A percentile compares a stretch with the other conserved stretches of the same genome.
phyloP scores from a whole-genome alignment of 2,888 invertebrate species.

The Apodemia zela region DNA sequence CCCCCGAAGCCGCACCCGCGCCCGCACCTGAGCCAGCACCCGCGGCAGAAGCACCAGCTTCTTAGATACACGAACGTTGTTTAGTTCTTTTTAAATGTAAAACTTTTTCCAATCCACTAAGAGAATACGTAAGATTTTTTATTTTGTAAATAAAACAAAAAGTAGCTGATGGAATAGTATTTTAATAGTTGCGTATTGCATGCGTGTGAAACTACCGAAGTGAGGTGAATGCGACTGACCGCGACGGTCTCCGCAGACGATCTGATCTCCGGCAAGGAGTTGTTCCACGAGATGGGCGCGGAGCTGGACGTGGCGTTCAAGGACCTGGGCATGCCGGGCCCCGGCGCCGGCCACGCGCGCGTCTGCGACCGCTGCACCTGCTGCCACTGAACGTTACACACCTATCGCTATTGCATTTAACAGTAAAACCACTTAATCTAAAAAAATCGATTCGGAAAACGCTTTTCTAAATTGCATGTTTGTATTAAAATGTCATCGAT shows the following conservation, averaged over 20 bases:
- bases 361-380: conserved; percentile 67
- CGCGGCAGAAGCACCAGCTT: conserved; percentile 18
- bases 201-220: conserved; percentile 44
- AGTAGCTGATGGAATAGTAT: conserved; percentile 75
- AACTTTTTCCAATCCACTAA: conserved; percentile 17
- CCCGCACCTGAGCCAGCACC: conserved; percentile 23
- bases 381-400: conserved; percentile 55
- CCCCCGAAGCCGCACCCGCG: conserved; percentile 31
- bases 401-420: conserved; percentile 59
- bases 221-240: conserved; percentile 41
- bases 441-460: conserved; percentile 36
- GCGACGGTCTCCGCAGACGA: conserved; percentile 84
- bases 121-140: conserved; percentile 41
- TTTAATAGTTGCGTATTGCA: conserved; percentile 43
- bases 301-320: conserved; percentile 95
- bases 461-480: conserved; percentile 41
- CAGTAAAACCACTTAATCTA: conserved; percentile 31
- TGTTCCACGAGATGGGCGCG: conserved; percentile 94
- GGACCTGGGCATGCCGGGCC: conserved; percentile 74
- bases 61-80: conserved; percentile 20
- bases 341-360: conserved; percentile 38
- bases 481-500: conserved; percentile 31
- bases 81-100: conserved; percentile 9
- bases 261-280: conserved; percentile 92
- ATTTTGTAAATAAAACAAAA: conserved; percentile 53